Evolutionary conservation across 2,888 invertebrate genomes (phyloP).

Genomic region (Platypus cylindrus): DNA sequence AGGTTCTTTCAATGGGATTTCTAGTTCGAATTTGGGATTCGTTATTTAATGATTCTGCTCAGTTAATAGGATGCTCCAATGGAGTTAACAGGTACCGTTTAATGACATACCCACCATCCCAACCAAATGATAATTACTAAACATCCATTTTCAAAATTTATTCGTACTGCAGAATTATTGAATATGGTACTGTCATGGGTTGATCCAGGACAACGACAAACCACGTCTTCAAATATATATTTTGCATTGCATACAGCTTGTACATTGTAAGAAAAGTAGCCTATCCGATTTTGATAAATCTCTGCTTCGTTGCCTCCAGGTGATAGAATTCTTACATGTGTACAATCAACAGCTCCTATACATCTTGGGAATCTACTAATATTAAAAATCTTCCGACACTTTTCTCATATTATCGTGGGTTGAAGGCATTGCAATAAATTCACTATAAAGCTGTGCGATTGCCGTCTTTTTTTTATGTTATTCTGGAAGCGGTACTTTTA

Average conservation of each 20-base stretch:
- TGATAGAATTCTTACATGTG: conserved; percentile 23
- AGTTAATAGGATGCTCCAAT: neutral
- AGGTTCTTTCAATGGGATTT: neutral
- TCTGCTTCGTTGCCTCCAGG: conserved; percentile 21
- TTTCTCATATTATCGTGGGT: neutral
- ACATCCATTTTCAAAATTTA: conserved; percentile 4
- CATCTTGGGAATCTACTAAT: conserved; percentile 14
- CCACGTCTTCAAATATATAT: conserved; percentile 18
- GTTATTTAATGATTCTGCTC: neutral
- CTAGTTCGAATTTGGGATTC: neutral
- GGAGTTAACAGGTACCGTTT: neutral
- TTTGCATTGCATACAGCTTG: conserved; percentile 19
- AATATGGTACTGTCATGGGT: conserved; percentile 17
- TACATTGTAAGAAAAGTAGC: conserved; percentile 21
- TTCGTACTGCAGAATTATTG: neutral
- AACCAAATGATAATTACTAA: too few relatives aligned
- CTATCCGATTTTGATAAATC: conserved; percentile 20
- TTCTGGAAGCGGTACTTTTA: neutral
- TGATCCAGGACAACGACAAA: conserved; percentile 22
- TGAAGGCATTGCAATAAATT: too few relatives aligned
- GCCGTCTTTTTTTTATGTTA: neutral
- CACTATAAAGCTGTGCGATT: too few relatives aligned
- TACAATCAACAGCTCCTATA: conserved; percentile 22
- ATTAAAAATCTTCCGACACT: conserved; percentile 2
- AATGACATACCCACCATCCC: neutral